Percentiles rank a stretch among this genome's conserved stretches.
Conservation (phyloP, 1,140 invertebrate genomes). For the Coptotermes formosanus region DNA sequence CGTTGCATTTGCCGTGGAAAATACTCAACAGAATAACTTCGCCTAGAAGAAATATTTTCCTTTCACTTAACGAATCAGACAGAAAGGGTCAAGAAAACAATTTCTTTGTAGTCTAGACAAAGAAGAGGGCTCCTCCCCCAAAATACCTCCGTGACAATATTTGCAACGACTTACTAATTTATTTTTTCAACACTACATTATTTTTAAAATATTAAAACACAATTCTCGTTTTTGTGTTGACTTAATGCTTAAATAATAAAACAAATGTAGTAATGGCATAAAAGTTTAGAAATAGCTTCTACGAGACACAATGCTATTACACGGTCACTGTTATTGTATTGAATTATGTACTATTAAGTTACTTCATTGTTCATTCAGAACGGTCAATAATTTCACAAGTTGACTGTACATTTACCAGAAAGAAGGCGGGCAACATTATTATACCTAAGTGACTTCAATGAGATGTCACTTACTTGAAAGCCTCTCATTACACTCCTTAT, state of each 20-base stretch:
- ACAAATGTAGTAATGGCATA: not conserved
- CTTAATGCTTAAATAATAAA: not conserved
- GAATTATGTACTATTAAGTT: not conserved
- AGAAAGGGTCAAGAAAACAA: no score
- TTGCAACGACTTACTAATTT: no score
- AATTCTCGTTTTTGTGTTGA: no score
- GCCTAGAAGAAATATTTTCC: no score
- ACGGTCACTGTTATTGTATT: not conserved
- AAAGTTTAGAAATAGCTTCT: not conserved
- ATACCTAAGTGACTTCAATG: not conserved
- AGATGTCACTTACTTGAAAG: conserved; percentile 18
- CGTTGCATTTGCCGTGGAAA: no score
- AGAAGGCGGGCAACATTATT: conserved; percentile 5
- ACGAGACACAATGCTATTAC: not conserved
- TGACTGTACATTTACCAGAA: conserved; percentile 3
- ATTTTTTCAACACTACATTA: no score
- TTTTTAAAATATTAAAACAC: no score
- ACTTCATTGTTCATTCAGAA: not conserved
- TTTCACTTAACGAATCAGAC: no score
- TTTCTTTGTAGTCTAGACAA: no score
- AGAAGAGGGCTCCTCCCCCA: no score
- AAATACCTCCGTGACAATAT: no score
- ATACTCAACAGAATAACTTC: no score
- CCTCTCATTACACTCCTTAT: conserved; percentile 3
- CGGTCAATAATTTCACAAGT: conserved; percentile 16